phyloP scores from a whole-genome alignment of 2,888 invertebrate species.

The Nemapogon koenigi region DNA sequence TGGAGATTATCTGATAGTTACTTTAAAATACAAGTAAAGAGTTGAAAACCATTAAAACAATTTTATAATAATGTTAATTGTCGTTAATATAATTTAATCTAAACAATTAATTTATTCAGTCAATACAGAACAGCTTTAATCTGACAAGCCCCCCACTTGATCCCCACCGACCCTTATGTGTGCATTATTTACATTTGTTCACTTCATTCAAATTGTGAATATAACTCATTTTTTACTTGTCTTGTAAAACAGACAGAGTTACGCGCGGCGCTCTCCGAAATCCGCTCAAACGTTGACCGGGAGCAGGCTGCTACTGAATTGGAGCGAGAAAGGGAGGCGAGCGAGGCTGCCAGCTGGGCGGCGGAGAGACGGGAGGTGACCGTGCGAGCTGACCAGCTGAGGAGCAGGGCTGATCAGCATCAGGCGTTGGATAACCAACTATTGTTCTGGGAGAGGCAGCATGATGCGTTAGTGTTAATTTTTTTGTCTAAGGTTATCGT shows the following conservation, averaged over 20 bases:
- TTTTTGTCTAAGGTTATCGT: too few relatives aligned
- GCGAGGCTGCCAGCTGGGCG: conserved; percentile 23
- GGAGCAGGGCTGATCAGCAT: conserved; percentile 21
- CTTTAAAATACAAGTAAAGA: too few relatives aligned
- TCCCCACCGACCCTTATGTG: too few relatives aligned
- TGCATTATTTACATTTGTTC: too few relatives aligned
- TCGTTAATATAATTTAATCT: too few relatives aligned
- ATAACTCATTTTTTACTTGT: not conserved
- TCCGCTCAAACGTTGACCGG: conserved; percentile 23
- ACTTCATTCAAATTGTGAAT: too few relatives aligned
- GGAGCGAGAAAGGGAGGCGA: conserved; percentile 22
- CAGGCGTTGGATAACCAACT: conserved; percentile 22
- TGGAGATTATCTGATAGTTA: too few relatives aligned
- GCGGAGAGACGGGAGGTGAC: conserved; percentile 18
- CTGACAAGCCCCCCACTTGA: too few relatives aligned
- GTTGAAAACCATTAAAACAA: too few relatives aligned
- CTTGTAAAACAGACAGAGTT: conserved; percentile 36
- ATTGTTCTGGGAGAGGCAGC: conserved; percentile 32
- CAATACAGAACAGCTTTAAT: too few relatives aligned
- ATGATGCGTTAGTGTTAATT: conserved; percentile 24
- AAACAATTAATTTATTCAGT: too few relatives aligned
- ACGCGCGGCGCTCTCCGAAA: conserved; percentile 27
- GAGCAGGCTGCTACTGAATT: conserved; percentile 25
- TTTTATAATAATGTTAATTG: too few relatives aligned
- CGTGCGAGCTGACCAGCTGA: conserved; percentile 19